Base-by-base conservation (phyloP, 2,888 invertebrate species). In the Melipona bicolor region DNA sequence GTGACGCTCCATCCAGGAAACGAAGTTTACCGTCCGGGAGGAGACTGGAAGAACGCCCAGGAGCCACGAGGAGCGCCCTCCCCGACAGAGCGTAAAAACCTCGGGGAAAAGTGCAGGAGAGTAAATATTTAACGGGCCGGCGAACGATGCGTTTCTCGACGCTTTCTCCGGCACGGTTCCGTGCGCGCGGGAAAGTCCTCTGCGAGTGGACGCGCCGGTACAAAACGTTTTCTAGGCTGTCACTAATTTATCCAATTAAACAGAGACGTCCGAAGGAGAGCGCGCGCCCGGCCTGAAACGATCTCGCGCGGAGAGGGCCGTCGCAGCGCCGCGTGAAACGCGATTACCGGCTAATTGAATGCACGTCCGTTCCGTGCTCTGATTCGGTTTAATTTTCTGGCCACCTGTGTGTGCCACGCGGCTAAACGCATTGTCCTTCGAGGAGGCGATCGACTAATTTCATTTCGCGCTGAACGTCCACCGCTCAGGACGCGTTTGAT, bases 351-450 rank as follows among this genome's bases (percentile, higher is more conserved):
- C 59, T 84, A 84, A 88, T 84, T 76, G 75, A 74, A 86, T 83
- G 79, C 50, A 71, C 79, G 83, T 81, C 88, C 80, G 76, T 68
- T 78, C 64, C 52, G 69, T 64, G 77, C 70, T 67, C 81, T 83
- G 84, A 87, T 83, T 87, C 81, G 84, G 70, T 77, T 84, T 80
- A 79, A 87, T 88, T 82, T 88, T 83, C 88, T 70, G 82, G 67
- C 75, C 80, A 68, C 24, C 71, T 27, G 80, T 13, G 80, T 13
- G 77, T 79, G 69, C 71, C 87, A 65, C 71, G 61, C 68, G 73
- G 17, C 75, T 79, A 69, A 77, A 80, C 62, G 72, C 77, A 77
- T 88, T 86, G 76, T 81, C 65, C 77, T 86, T 79, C 72, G 80
- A 79, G 84, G 72, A 43, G 68, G 54, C 43, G 75, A 73, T 62